Evolutionary conservation across 2,888 invertebrate species (phyloP).

Genomic region (Holacanthella duospinosa): DNA sequence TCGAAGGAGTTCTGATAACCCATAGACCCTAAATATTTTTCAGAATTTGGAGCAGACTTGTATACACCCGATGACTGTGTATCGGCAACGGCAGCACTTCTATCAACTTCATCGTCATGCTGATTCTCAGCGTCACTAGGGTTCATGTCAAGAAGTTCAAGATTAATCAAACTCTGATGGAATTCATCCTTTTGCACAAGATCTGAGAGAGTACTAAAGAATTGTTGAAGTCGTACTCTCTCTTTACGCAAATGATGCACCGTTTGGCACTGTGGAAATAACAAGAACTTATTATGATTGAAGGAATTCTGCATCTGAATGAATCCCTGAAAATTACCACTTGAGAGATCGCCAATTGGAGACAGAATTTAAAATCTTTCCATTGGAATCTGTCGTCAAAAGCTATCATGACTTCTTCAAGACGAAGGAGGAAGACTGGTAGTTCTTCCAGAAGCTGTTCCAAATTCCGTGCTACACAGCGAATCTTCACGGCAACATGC

Average conservation of each 20-base stretch:
- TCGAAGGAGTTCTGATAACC: not conserved
- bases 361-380: slow-evolving; percentile 54
- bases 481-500: slow-evolving; percentile 50
- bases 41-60: not conserved
- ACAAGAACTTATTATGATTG: too few relatives aligned
- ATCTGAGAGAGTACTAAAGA: slow-evolving; percentile 48
- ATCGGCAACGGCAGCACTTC: not conserved
- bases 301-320: not conserved
- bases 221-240: slow-evolving; percentile 45
- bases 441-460: slow-evolving; percentile 55
- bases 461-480: slow-evolving; percentile 52
- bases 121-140: not conserved
- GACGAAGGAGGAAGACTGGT: slow-evolving; percentile 50
- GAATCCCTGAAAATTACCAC: slow-evolving; percentile 44
- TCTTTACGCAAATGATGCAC: slow-evolving; percentile 38
- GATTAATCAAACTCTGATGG: slow-evolving; percentile 49
- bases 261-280: slow-evolving; percentile 30
- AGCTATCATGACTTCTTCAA: slow-evolving; percentile 53
- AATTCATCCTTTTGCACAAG: slow-evolving; percentile 55
- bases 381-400: slow-evolving; percentile 54
- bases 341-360: slow-evolving; percentile 55
- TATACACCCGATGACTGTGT: not conserved
- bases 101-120: not conserved
- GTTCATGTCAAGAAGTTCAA: slow-evolving; percentile 47
- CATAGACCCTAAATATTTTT: too few relatives aligned